phyloP scores from a whole-genome alignment of 2,888 invertebrate genomes.

The Synanthedon andrenaeformis region DNA sequence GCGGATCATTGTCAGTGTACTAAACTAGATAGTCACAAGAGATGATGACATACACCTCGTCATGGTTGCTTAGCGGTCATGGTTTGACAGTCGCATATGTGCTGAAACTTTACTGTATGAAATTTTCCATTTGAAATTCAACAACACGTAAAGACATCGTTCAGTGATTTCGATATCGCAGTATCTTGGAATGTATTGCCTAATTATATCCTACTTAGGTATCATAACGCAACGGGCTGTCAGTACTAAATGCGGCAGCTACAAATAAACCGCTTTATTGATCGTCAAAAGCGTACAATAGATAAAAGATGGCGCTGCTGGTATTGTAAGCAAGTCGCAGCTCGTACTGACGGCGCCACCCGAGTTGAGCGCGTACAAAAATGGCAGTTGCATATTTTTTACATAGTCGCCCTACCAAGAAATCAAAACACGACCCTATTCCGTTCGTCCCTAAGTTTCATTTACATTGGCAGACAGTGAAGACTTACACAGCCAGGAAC shows the following conservation, averaged over 20 bases:
- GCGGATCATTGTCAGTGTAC: too few relatives aligned
- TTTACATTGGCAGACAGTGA: constrained; percentile 19
- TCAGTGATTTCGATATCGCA: too few relatives aligned
- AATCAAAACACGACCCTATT: constrained; percentile 25
- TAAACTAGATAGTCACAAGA: too few relatives aligned
- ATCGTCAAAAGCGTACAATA: constrained; percentile 61
- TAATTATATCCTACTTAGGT: too few relatives aligned
- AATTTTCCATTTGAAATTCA: too few relatives aligned
- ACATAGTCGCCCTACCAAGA: constrained; percentile 22
- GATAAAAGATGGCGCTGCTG: constrained; percentile 63
- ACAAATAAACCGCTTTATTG: constrained; percentile 39
- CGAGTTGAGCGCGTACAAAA: constrained; percentile 64
- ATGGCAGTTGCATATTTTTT: constrained; percentile 68
- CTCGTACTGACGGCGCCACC: constrained; percentile 66
- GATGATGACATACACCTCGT: too few relatives aligned
- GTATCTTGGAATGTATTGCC: too few relatives aligned
- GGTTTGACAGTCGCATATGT: too few relatives aligned
- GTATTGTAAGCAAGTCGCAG: constrained; percentile 56
- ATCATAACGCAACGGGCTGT: background rate
- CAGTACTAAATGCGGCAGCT: constrained; percentile 17
- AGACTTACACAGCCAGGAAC: constrained; percentile 54
- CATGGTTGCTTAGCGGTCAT: too few relatives aligned
- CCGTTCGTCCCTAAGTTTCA: constrained; percentile 15
- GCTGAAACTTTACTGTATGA: too few relatives aligned
- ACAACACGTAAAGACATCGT: too few relatives aligned